Base-by-base conservation (phyloP, 2,888 invertebrate genomes). In the Drosophila heteroneura region DNA sequence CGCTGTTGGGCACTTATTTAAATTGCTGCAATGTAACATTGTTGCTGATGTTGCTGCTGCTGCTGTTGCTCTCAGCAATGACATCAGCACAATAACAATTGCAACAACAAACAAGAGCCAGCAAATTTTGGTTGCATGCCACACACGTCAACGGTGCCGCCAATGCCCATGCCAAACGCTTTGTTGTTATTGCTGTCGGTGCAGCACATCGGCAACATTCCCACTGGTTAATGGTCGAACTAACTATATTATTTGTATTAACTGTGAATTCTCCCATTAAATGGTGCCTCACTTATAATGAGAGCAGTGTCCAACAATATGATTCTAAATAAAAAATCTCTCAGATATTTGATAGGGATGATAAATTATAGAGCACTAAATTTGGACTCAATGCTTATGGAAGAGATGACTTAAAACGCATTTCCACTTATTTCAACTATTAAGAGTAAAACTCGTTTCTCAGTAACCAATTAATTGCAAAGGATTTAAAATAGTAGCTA, bases 101-200 rank as follows among this genome's bases (percentile, higher is more conserved):
- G 37, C 68, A 69, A 56, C 51, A 63, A 58, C 83, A 70, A 32
- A 60, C 64, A 58, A 58, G 26, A 64, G 63, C 74, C 81, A 72
- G 73, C 74, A 85, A 84, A 83, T 89, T 85, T 77, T 68, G 80
- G 85, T 74, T 77, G 81, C 85, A 85, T 83, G 85, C 85, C 85
- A 85, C 88, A 85, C 88, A 85, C 85, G 83, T 81, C 81, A 83
- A 74, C 32, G 32, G 33, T 41, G 66, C 49, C 19, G 61, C 39
- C 60, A 61, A 47, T 41, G 58, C 49, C 56, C 53, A 41, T 39
- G 53, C 39, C 67, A 47, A 68, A 47, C n/a, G 28, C 30, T 14
- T 53, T 53, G 59, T 44, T 62, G 53, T 33, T 52, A 30, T 51
- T 64, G 69, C 47, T 60, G 57, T 35, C 47, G 28, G 39, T 14